Conservation (phyloP, 2,888 invertebrate genomes). For the Tipula confusa region DNA sequence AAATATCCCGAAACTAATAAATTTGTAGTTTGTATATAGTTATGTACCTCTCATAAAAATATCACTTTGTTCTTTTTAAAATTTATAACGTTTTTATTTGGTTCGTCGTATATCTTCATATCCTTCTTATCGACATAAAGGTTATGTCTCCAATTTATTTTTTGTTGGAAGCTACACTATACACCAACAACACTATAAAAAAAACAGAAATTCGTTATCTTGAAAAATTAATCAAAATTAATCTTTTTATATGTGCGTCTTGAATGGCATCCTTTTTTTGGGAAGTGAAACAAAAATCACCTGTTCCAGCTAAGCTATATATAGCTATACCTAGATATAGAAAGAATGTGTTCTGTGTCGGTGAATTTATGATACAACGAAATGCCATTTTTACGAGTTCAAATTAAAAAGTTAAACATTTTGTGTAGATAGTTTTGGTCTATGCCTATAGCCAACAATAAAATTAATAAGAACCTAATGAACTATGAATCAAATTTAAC, state of each 20-base stretch:
- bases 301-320: background rate
- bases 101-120: background rate
- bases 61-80: background rate
- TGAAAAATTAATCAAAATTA: conserved; percentile 20
- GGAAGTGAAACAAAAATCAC: background rate
- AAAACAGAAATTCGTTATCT: background rate
- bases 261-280: background rate
- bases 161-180: background rate
- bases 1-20: background rate
- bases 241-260: background rate
- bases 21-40: background rate
- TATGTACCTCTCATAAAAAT: conserved; percentile 25
- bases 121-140: background rate
- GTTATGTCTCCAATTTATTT: background rate
- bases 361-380: background rate
- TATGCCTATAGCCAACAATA: background rate
- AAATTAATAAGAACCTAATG: background rate
- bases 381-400: background rate
- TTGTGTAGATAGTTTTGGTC: conserved; percentile 3
- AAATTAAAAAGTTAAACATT: background rate
- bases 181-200: too few species aligned
- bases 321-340: too few species aligned
- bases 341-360: background rate
- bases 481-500: conserved; percentile 15
- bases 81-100: background rate